Evolutionary conservation across 2,797 vertebrate species (phyloP).

Genomic region (Huso huso): DNA sequence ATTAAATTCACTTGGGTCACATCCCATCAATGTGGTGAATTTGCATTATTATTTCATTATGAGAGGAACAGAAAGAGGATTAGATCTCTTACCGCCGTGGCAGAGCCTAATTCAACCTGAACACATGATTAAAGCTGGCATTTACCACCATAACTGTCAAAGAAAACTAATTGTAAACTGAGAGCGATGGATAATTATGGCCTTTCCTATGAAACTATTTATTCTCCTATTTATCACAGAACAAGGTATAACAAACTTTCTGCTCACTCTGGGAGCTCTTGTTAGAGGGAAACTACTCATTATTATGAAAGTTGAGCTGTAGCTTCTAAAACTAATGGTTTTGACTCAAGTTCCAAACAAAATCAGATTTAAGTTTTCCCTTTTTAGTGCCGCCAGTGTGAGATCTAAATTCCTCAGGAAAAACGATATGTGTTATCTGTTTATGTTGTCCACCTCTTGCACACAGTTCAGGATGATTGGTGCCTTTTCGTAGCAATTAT

Average conservation of each 20-base stretch:
- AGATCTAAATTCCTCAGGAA: no score
- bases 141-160: conserved; percentile 63
- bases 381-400: no score
- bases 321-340: conserved; percentile 29
- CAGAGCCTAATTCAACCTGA: conserved; percentile 53
- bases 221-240: conserved; percentile 49
- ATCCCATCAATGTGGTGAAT: conserved; percentile 57
- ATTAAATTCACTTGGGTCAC: conserved; percentile 56
- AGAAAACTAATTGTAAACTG: conserved; percentile 61
- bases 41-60: conserved; percentile 68
- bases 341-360: conserved; percentile 30
- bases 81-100: conserved; percentile 53
- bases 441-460: no score
- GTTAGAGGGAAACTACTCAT: conserved; percentile 45
- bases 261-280: conserved; percentile 42
- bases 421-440: no score
- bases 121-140: conserved; percentile 60
- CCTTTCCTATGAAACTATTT: conserved; percentile 44
- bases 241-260: conserved; percentile 44
- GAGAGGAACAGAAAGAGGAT: conserved; percentile 54
- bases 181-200: conserved; percentile 56
- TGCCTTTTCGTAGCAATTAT: no score
- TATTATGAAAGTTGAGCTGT: conserved; percentile 47
- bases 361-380: neutral
- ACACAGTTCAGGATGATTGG: no score